Evolutionary conservation across 2,797 vertebrate genomes (phyloP).

Genomic region (Fistularia tabacaria): DNA sequence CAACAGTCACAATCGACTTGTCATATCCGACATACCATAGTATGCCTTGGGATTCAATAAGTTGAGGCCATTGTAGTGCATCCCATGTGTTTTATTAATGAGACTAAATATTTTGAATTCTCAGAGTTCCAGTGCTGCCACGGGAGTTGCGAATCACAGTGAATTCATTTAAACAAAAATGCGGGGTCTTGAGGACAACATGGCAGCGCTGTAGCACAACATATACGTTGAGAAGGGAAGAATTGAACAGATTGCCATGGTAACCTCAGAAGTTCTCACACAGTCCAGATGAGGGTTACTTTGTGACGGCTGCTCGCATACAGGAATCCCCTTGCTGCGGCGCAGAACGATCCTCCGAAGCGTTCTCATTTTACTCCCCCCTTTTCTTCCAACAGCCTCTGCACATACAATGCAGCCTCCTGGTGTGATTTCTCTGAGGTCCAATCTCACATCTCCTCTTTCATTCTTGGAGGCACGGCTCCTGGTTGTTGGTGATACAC

Average conservation of each 20-base stretch:
- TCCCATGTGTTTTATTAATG: slow-evolving; percentile 43
- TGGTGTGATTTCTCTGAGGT: slow-evolving; percentile 30
- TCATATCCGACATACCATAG: neutral
- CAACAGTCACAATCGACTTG: neutral
- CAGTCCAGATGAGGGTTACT: slow-evolving; percentile 58
- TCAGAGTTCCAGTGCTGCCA: slow-evolving; percentile 33
- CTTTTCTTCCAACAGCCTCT: slow-evolving; percentile 38
- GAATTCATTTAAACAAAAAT: slow-evolving; percentile 54
- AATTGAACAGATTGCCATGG: slow-evolving; percentile 55
- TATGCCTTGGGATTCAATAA: neutral
- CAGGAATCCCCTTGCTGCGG: slow-evolving; percentile 35
- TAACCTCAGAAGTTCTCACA: slow-evolving; percentile 67
- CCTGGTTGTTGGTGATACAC: slow-evolving; percentile 35
- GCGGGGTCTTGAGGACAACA: slow-evolving; percentile 40
- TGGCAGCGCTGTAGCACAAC: slow-evolving; percentile 30
- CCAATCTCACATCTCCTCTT: slow-evolving; percentile 43
- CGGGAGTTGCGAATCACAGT: slow-evolving; percentile 56
- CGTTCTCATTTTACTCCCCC: slow-evolving; percentile 35
- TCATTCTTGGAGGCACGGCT: slow-evolving; percentile 22
- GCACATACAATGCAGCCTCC: slow-evolving; percentile 37
- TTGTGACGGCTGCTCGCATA: slow-evolving; percentile 47
- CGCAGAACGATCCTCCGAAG: slow-evolving; percentile 51
- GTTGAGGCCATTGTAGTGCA: neutral
- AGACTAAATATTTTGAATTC: slow-evolving; percentile 38
- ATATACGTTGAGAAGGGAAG: slow-evolving; percentile 19